Percentiles rank a stretch among this genome's conserved stretches.
phyloP scores from a whole-genome alignment of 2,888 invertebrate species.

The Ophioninae sp. region DNA sequence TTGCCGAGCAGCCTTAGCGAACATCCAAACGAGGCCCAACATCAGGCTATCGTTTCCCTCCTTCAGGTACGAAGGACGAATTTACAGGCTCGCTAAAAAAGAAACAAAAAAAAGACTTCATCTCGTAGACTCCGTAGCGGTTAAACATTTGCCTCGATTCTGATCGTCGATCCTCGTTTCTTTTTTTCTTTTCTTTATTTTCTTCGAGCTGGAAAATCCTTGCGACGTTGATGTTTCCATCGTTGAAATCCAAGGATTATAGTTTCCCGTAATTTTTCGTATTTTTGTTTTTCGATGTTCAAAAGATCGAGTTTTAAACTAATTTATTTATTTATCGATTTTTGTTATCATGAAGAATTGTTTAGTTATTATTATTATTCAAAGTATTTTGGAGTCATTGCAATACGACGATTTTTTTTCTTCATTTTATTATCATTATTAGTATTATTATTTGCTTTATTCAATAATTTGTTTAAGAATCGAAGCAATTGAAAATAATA shows the following conservation, averaged over 20 bases:
- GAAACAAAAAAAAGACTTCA: conserved; percentile 14
- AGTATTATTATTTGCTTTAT: too few species aligned
- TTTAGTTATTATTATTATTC: too few species aligned
- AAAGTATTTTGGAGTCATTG: too few species aligned
- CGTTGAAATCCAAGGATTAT: too few species aligned
- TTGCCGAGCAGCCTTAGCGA: conserved; percentile 92
- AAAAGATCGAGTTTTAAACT: too few species aligned
- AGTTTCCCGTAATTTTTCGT: not conserved
- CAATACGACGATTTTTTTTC: too few species aligned
- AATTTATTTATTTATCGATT: too few species aligned
- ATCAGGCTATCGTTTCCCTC: conserved; percentile 80
- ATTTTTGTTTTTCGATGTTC: not conserved
- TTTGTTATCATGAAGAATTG: too few species aligned
- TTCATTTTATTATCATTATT: too few species aligned
- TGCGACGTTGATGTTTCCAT: not conserved
- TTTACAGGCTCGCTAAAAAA: conserved; percentile 62
- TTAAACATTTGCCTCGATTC: conserved; percentile 68
- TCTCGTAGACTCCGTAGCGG: conserved; percentile 74
- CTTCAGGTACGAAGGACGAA: conserved; percentile 80
- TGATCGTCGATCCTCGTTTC: conserved; percentile 62
- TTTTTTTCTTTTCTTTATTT: not conserved
- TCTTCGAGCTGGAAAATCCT: not conserved
- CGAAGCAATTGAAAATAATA: too few species aligned
- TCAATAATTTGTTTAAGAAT: too few species aligned
- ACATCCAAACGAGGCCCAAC: conserved; percentile 83